phyloP scores from a whole-genome alignment of 2,113 vertebrate species.

The Bubo scandiacus region DNA sequence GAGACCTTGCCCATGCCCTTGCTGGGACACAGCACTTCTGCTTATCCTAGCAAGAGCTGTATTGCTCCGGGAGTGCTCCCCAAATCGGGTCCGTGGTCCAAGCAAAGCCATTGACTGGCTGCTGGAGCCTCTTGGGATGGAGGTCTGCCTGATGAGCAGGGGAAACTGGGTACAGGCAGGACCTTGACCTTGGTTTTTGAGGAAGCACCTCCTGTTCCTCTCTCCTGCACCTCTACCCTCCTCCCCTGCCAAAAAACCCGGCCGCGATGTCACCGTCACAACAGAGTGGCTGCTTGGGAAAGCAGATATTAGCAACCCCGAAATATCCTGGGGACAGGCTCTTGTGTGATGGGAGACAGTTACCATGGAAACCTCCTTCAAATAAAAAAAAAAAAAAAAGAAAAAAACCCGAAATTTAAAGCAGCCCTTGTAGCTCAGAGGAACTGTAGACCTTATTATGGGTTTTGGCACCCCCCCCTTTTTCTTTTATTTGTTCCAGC shows the following conservation, averaged over 20 bases:
- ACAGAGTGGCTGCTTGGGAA: slow-evolving; percentile 22
- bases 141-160: neutral
- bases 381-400: neutral
- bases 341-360: slow-evolving; percentile 52
- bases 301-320: slow-evolving; percentile 26
- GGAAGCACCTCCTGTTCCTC: neutral
- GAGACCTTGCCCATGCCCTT: neutral
- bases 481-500: slow-evolving; percentile 29
- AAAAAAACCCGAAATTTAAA: neutral
- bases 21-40: neutral
- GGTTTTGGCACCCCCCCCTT: slow-evolving; percentile 4
- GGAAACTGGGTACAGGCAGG: neutral
- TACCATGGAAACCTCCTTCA: slow-evolving; percentile 60
- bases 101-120: neutral
- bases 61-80: neutral
- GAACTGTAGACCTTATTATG: slow-evolving; percentile 31
- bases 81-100: neutral
- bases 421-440: slow-evolving; percentile 40
- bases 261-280: neutral
- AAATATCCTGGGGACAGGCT: slow-evolving; percentile 53
- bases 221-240: neutral
- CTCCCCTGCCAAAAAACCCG: neutral
- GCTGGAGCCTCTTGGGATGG: neutral
- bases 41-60: fast-evolving
- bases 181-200: neutral